Base-by-base conservation (phyloP, 2,113 vertebrate species). In the Actenoides lindsayi region DNA sequence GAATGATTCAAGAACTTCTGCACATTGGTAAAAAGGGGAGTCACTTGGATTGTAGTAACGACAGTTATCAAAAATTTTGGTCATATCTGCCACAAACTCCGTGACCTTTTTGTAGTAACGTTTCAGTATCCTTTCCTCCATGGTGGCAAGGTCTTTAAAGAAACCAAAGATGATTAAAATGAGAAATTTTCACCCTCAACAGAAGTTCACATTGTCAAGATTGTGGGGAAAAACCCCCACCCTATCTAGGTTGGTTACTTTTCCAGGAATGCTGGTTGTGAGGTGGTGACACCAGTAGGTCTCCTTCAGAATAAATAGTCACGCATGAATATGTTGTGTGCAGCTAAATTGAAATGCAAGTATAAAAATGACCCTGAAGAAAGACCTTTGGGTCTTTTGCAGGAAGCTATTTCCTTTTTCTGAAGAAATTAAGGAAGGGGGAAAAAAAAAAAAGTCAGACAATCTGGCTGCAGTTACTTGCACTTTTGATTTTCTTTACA, bases 11-110 rank as follows among this genome's bases (percentile, higher is more conserved):
- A 99, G 99, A 95, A 99, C 98, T 98, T 99, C 99, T 44, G 99
- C 99, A 91, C 99, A 99, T 96, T 99, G 99, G 97, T 99, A 99
- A 96, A 99, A 99, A 91, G 99, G 99, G 68, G 99, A 99, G 97
- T 99, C 99, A 70, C 99, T 99, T 80, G 99, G 99, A 98, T 99
- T 99, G 99, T 99, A 99, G 94, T 99, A 99, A 98, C 99, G 99
- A 98, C 99, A 99, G 98, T 99, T 99, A 98, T 99, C 99, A 91
- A 99, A 99, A 97, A 99, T 99, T 99, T 99, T 99, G 99, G 99
- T 99, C 99, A 99, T 99, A 96, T 99, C 99, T 77, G 99, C 99
- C 98, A 99, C 99, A 94, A 99, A 99, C 98, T 99, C 99, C 0
- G 99, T 99, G 95, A 99, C 98, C 96, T 99, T 99, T 98, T 98